A percentile compares a stretch with the other conserved stretches of the same genome.
Conservation (phyloP, 2,888 invertebrate genomes). For the Eudemis profundana region DNA sequence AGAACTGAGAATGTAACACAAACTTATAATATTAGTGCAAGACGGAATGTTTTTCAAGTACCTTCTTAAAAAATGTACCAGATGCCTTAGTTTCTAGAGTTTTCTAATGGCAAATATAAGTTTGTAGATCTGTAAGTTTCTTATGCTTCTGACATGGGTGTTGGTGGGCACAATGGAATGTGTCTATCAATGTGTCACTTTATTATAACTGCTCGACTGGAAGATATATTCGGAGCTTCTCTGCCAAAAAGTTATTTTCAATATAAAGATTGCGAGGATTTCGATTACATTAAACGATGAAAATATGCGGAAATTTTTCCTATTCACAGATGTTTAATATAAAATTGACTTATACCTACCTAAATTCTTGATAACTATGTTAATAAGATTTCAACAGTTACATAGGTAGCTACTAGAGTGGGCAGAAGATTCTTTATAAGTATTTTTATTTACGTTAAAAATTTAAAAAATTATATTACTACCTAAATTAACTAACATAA, state of each 20-base stretch:
- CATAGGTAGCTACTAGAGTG: too few species aligned
- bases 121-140: background rate
- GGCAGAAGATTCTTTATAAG: too few species aligned
- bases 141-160: constrained; percentile 25
- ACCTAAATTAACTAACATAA: too few species aligned
- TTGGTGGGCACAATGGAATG: constrained; percentile 21
- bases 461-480: too few species aligned
- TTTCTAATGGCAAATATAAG: constrained; percentile 5
- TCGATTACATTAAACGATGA: background rate
- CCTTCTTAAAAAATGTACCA: background rate
- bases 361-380: too few species aligned
- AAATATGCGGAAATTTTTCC: background rate
- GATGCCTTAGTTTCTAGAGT: background rate
- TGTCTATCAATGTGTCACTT: constrained; percentile 36
- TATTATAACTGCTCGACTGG: constrained; percentile 13
- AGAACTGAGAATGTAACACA: background rate
- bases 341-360: too few species aligned
- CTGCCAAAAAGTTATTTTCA: constrained; percentile 13
- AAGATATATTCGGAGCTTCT: constrained; percentile 3
- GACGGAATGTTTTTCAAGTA: background rate
- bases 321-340: constrained; percentile 5
- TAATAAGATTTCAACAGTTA: too few species aligned
- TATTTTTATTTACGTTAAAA: too few species aligned
- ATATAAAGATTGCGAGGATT: constrained; percentile 5
- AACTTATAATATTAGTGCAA: background rate